phyloP scores from a whole-genome alignment of 2,113 vertebrate species.

The Columbina picui region DNA sequence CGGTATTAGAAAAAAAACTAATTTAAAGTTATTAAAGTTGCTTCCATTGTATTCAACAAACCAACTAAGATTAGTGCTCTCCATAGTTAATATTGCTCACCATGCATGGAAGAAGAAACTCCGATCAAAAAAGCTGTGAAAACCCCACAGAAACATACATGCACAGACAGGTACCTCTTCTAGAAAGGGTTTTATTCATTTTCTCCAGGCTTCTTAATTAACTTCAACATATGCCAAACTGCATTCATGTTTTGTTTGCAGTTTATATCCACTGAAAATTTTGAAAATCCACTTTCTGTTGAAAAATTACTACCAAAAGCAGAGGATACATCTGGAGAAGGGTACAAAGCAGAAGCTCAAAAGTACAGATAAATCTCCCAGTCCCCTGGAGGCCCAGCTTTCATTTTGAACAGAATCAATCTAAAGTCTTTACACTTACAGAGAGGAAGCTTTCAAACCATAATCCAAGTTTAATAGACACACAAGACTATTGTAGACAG shows the following conservation, averaged over 20 bases:
- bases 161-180: background rate
- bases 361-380: background rate
- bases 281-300: background rate
- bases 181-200: background rate
- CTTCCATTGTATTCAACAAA: background rate
- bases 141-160: rapidly evolving
- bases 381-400: background rate
- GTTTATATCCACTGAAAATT: background rate
- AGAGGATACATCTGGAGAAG: background rate
- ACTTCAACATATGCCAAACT: background rate
- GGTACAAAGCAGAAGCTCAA: background rate
- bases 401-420: background rate
- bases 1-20: background rate
- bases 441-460: background rate
- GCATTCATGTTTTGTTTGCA: background rate
- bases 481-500: background rate
- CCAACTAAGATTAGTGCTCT: background rate
- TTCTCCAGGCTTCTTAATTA: background rate
- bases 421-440: background rate
- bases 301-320: background rate
- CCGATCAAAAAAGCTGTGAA: background rate
- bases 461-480: background rate
- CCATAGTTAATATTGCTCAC: background rate
- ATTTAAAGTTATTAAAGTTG: background rate
- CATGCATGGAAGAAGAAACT: background rate